These are phyloP conservation scores for Cromileptes altivelis DNA, from an alignment of 2,113 vertebrate genomes.

Conservation along the genomic window DNA sequence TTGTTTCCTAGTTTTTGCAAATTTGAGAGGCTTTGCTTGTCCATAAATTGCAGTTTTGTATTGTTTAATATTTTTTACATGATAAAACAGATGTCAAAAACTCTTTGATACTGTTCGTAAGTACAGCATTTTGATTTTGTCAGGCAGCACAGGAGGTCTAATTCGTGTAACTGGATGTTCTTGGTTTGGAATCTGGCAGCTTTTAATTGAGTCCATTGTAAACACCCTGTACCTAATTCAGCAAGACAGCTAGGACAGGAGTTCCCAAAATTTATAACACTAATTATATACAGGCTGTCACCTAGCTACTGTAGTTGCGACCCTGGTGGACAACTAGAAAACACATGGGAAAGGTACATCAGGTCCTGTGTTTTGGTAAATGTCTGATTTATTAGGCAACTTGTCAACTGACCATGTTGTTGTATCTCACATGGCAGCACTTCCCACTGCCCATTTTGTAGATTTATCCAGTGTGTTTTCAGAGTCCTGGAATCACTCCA, in stretches of 20 bases:
- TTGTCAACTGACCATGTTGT: constrained; percentile 8
- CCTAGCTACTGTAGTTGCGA: not conserved
- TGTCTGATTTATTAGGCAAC: not conserved
- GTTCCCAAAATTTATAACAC: constrained; percentile 21
- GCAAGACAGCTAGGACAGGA: not conserved
- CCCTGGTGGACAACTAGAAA: not conserved
- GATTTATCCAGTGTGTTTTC: constrained; percentile 1
- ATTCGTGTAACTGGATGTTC: not conserved
- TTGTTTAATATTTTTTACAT: no score
- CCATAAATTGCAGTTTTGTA: no score
- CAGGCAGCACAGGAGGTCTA: not conserved
- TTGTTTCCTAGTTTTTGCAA: no score
- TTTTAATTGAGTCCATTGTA: not conserved
- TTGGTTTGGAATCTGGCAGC: not conserved
- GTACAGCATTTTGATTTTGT: not conserved
- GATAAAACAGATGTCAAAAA: no score
- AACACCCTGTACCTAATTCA: constrained; percentile 1
- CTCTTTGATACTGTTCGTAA: no score
- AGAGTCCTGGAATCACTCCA: not conserved
- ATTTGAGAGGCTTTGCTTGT: no score
- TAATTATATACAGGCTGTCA: constrained; percentile 41
- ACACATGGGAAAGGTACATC: not conserved
- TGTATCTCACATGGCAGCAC: not conserved
- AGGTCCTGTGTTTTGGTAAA: not conserved
- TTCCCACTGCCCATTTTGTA: constrained; percentile 3